phyloP scores from a whole-genome alignment of 2,797 vertebrate species.

The Takifugu rubripes region DNA sequence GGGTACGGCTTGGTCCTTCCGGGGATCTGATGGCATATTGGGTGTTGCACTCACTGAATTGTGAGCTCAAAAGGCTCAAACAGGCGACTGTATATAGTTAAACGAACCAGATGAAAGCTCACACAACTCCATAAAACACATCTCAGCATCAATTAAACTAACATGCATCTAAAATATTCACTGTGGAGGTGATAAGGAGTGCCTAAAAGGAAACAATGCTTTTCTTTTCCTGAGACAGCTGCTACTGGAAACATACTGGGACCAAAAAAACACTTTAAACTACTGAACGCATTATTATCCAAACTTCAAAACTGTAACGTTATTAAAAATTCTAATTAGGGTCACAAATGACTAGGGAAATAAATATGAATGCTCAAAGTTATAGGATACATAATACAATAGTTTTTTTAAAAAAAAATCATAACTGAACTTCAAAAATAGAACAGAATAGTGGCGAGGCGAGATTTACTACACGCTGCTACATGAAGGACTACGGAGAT shows the following conservation, averaged over 20 bases:
- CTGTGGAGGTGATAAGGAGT: not conserved
- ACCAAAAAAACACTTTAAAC: too few species aligned
- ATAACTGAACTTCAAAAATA: not conserved
- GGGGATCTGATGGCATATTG: slow-evolving; percentile 38
- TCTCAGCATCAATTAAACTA: slow-evolving; percentile 9
- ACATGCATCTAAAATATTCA: slow-evolving; percentile 2
- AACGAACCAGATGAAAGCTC: slow-evolving; percentile 29
- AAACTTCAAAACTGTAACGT: too few species aligned
- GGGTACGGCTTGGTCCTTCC: slow-evolving; percentile 25
- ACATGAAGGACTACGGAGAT: not conserved
- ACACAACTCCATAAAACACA: slow-evolving; percentile 7
- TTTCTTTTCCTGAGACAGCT: too few species aligned
- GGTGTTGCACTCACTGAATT: slow-evolving; percentile 11
- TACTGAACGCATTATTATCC: too few species aligned
- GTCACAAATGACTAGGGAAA: too few species aligned
- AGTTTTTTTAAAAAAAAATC: not conserved
- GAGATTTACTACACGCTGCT: not conserved
- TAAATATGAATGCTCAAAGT: too few species aligned
- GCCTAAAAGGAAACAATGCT: too few species aligned
- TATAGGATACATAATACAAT: not conserved
- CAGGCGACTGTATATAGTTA: slow-evolving; percentile 21
- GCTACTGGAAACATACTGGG: too few species aligned
- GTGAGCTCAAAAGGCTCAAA: slow-evolving; percentile 35
- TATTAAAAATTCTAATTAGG: too few species aligned
- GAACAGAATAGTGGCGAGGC: not conserved